These are phyloP conservation scores for Psittacula derbiana DNA, from an alignment of 2,797 vertebrate genomes.

Conservation along the genomic window DNA sequence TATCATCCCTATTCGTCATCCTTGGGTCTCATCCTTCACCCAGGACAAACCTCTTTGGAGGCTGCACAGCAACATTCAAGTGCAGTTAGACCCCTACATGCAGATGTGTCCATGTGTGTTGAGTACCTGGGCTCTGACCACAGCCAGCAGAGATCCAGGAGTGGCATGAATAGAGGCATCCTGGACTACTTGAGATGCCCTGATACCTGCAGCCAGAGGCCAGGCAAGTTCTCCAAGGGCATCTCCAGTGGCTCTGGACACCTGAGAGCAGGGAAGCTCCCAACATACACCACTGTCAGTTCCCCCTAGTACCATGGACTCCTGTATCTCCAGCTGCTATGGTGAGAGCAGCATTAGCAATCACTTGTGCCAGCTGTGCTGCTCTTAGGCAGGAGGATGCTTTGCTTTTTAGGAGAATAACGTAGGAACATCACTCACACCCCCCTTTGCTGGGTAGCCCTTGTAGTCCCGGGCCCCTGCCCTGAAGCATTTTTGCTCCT, in stretches of 20 bases:
- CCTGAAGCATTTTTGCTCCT: background rate
- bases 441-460: background rate
- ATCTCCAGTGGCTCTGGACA: background rate
- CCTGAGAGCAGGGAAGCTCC: background rate
- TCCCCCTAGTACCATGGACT: background rate
- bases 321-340: background rate
- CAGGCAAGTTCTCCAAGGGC: background rate
- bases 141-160: background rate
- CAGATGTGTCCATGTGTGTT: background rate
- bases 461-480: accelerated
- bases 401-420: background rate
- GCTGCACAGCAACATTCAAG: background rate
- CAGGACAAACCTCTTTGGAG: background rate
- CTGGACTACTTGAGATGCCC: background rate
- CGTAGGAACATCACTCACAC: no score
- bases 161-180: background rate
- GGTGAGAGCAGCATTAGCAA: background rate
- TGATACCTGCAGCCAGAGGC: background rate
- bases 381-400: background rate
- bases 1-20: background rate
- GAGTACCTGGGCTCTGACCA: background rate
- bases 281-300: background rate
- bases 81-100: background rate
- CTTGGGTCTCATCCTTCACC: background rate
- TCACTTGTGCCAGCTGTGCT: background rate